Percentiles rank a stretch among this genome's conserved stretches.
Conservation (phyloP, 2,797 vertebrate species). For the Fratercula arctica region DNA sequence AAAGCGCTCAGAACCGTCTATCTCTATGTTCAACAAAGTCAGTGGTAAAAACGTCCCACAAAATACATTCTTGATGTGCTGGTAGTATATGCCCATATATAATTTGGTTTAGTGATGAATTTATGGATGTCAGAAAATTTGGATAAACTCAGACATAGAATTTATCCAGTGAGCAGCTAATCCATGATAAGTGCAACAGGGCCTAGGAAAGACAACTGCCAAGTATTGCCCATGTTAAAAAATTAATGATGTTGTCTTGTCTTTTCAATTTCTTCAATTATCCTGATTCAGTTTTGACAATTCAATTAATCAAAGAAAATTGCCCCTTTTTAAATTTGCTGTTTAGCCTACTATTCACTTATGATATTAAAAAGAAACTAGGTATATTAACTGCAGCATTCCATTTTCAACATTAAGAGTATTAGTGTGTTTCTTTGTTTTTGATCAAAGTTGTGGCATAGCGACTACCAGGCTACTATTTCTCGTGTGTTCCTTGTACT, state of each 20-base stretch:
- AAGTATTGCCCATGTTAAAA: not conserved
- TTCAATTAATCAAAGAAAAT: not conserved
- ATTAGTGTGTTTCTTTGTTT: not conserved
- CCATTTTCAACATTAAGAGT: not conserved
- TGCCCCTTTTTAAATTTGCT: not conserved
- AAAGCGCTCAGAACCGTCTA: not conserved
- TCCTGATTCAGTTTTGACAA: not conserved
- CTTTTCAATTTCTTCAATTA: not conserved
- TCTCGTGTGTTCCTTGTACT: not conserved
- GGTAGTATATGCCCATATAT: not conserved
- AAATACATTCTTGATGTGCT: not conserved
- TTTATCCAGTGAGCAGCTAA: not conserved
- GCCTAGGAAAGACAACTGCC: not conserved
- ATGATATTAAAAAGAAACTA: not conserved
- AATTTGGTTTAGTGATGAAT: not conserved
- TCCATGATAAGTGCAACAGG: not conserved
- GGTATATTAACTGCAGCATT: not conserved
- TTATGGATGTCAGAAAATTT: not conserved
- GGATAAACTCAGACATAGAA: not conserved
- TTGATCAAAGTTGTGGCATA: not conserved
- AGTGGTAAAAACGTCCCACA: not conserved
- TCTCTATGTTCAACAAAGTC: not conserved
- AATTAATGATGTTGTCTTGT: not conserved
- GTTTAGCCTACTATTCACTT: not conserved
- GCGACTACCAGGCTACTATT: not conserved